Evolutionary conservation across 2,888 invertebrate genomes (phyloP).

Genomic region (Cataglyphis albicans): DNA sequence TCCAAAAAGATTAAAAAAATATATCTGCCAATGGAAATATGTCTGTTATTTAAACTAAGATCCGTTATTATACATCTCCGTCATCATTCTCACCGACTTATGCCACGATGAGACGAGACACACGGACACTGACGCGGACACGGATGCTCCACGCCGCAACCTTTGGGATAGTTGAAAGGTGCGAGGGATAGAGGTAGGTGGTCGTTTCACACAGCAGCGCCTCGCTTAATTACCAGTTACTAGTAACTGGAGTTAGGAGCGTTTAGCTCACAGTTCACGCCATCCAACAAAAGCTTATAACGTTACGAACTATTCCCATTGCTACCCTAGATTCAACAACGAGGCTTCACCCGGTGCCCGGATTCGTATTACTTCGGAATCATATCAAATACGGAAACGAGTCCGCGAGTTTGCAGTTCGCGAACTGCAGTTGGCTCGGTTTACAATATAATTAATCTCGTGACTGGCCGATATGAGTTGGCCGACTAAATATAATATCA

Average conservation of each 20-base stretch:
- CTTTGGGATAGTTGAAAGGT: constrained; percentile 64
- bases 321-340: constrained; percentile 71
- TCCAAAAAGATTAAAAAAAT: neutral
- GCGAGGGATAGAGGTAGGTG: constrained; percentile 62
- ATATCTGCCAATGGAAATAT: neutral
- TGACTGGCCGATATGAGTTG: constrained; percentile 58
- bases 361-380: constrained; percentile 73
- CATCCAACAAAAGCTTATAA: constrained; percentile 77
- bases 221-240: constrained; percentile 83
- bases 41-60: neutral
- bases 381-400: constrained; percentile 69
- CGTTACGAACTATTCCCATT: constrained; percentile 76
- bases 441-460: constrained; percentile 68
- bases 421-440: constrained; percentile 65
- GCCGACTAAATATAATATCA: constrained; percentile 60
- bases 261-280: constrained; percentile 80
- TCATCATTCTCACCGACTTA: constrained; percentile 8
- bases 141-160: constrained; percentile 67
- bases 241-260: constrained; percentile 81
- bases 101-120: constrained; percentile 53
- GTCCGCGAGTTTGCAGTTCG: constrained; percentile 63
- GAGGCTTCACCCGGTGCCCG: constrained; percentile 62
- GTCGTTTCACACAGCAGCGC: constrained; percentile 83
- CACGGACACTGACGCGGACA: constrained; percentile 59
- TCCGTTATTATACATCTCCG: neutral